Percentiles rank a stretch among this genome's conserved stretches.
Conservation (phyloP, 2,888 invertebrate species). For the Nemotelus nigrinus region DNA sequence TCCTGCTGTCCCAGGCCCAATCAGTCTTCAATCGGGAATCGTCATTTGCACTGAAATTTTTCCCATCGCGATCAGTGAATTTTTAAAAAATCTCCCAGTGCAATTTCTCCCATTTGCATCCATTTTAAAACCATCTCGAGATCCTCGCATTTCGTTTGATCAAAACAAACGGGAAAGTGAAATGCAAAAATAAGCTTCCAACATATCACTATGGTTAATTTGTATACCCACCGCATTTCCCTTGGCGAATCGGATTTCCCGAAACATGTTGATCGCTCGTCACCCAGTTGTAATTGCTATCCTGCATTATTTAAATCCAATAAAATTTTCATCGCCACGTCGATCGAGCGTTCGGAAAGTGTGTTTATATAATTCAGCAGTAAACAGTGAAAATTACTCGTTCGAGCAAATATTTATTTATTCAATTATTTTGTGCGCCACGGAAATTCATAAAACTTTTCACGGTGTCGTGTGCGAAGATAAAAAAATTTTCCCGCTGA, state of each 20-base stretch:
- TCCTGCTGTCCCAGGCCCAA: background rate
- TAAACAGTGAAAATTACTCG: conserved; percentile 2
- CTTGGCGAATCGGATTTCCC: too few species aligned
- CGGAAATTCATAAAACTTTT: background rate
- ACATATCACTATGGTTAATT: too few species aligned
- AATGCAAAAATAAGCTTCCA: background rate
- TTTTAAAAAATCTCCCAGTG: too few species aligned
- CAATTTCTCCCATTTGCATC: too few species aligned
- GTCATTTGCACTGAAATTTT: conserved; percentile 6
- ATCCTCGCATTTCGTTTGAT: too few species aligned
- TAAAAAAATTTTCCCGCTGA: background rate
- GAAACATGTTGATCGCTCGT: too few species aligned
- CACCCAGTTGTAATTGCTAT: too few species aligned
- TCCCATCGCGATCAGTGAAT: too few species aligned
- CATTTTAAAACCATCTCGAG: too few species aligned
- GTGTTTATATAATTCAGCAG: conserved; percentile 38
- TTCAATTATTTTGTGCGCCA: background rate
- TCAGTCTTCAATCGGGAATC: conserved; percentile 5
- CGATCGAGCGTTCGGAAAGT: conserved; percentile 7
- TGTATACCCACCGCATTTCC: too few species aligned
- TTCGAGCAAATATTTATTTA: conserved; percentile 24
- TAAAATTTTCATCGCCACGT: conserved; percentile 34
- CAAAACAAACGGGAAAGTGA: background rate
- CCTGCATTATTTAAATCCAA: background rate
- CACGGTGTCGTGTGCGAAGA: background rate